Evolutionary conservation across 2,888 invertebrate genomes (phyloP), one percentile per base, ranked within the genome.

Genomic region (Agrotis exclamationis): DNA sequence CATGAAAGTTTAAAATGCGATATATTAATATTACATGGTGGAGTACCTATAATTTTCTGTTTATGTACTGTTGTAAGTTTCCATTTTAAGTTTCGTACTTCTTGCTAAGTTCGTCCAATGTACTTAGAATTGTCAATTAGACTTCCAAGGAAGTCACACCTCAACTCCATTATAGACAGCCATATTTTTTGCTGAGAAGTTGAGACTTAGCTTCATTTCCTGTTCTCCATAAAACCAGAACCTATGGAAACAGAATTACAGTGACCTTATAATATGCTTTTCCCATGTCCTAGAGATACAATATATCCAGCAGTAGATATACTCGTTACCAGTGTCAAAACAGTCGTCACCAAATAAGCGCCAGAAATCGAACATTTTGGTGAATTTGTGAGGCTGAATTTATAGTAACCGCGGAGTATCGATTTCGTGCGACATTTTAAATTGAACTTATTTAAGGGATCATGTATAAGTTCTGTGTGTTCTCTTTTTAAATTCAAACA

Each of bases 21-120:
- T 75, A 60, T 69, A 78, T 82, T 83, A 63, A 71, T 78, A 77
- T 75, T 75, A 69, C 58, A 70, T 76, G 60, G 39, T 48, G 51
- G 39, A 18, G 18, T 67, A n/a, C n/a, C n/a, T n/a, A 57, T 60
- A 58, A 71, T 63, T 66, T 67, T 69, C 74, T 33, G 50, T 66
- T 6, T 63, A 56, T 1, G 45, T 50, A 3, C 20, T 53, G 22
- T 11, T 60, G 11, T 24, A 22, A 13, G 22, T 20, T 39, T 50
- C 54, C 48, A 28, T 59, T 14, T 45, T 24, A 24, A n/a, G 13
- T 2, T 39, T 50, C 6, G 13, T 39, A 20, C 18, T 54, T 44
- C 39, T 66, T 58, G n/a, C 22, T 28, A 65, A 39, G 47, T 44
- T 74, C 6, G 39, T 6, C 13, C 13, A 44, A 44, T 39, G 24